Evolutionary conservation across 2,888 invertebrate genomes (phyloP), one percentile per base, ranked within the genome.

Genomic region (Cephalotes varians): DNA sequence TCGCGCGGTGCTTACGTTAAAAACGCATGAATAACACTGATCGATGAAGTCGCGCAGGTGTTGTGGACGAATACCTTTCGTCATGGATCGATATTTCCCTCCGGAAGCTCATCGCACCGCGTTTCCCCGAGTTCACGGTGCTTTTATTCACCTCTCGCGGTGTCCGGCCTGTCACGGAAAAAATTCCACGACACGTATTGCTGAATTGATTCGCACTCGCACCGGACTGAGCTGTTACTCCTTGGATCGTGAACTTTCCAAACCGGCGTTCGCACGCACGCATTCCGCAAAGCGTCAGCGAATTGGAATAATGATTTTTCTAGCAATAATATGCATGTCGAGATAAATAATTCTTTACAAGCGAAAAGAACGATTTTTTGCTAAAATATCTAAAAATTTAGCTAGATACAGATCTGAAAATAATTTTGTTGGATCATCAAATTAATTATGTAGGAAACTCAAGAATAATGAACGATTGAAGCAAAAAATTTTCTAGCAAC

Each of bases 11-110:
- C 34, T 51, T 81, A 83, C 21, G 47, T 21, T 64, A 58, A 62
- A n/a, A 31, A 60, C 81, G 51, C 51, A 62, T n/a, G 65, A 60
- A 44, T 54, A 58, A 47, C 28, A 1, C 25, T 79, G 79, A 76
- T 86, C 87, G 81, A 86, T 84, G 79, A 54, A 80, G 69, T 77
- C 83, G 85, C 85, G 72, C 85, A 80, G 71, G 84, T 83, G 81
- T 85, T 86, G 49, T 71, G n/a, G 28, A 73, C 74, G 67, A 81
- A 82, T 44, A 56, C 72, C 56, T 76, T 40, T 60, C 47, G 31
- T n/a, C 18, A 7, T 40, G 47, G 47, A 81, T 86, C 85, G 76
- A 87, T 84, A 84, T 85, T 85, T 73, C 62, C 47, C 2, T 3
- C 12, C 37, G 76, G 72, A 81, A 81, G 64, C 65, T 47, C 49